Conservation (phyloP, 1,140 invertebrate species). For the Zaprionus tsacasi region DNA sequence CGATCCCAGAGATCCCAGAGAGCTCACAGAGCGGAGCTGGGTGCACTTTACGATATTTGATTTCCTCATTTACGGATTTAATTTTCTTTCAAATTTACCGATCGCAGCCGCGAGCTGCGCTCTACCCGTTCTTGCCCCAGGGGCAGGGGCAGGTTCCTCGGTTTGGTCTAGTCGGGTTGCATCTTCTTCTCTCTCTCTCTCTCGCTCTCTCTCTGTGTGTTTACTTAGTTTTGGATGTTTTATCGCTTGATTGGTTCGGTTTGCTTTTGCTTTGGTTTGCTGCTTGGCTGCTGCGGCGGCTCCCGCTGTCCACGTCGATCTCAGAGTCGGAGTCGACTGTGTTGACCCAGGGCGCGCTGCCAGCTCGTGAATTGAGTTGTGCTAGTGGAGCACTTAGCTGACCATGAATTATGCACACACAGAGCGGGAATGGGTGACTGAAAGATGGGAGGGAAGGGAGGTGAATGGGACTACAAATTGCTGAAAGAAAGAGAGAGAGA, state of each 20-base stretch:
- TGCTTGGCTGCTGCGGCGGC: constrained; percentile 44
- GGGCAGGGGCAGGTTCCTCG: constrained; percentile 19
- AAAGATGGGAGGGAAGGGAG: neutral
- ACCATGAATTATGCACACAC: constrained; percentile 25
- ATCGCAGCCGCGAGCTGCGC: constrained; percentile 34
- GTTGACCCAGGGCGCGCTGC: constrained; percentile 62
- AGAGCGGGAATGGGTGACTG: neutral
- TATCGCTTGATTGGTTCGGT: constrained; percentile 70
- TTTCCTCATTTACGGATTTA: constrained; percentile 83
- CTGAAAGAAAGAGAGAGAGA: neutral
- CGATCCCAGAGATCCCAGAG: too few relatives aligned
- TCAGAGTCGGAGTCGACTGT: constrained; percentile 14
- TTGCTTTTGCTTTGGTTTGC: constrained; percentile 62
- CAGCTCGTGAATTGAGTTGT: constrained; percentile 65
- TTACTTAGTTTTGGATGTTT: constrained; percentile 79
- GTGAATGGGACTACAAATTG: neutral
- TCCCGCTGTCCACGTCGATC: constrained; percentile 5
- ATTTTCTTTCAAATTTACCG: constrained; percentile 82
- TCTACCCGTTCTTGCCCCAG: constrained; percentile 52
- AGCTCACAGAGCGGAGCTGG: constrained; percentile 31
- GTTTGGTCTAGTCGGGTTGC: neutral
- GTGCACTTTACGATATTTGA: constrained; percentile 81
- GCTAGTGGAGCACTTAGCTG: constrained; percentile 22
- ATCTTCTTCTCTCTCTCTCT: constrained; percentile 13
- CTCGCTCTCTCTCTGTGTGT: constrained; percentile 51